Conservation (phyloP, 2,888 invertebrate species). For the Polymixis lichenea region DNA sequence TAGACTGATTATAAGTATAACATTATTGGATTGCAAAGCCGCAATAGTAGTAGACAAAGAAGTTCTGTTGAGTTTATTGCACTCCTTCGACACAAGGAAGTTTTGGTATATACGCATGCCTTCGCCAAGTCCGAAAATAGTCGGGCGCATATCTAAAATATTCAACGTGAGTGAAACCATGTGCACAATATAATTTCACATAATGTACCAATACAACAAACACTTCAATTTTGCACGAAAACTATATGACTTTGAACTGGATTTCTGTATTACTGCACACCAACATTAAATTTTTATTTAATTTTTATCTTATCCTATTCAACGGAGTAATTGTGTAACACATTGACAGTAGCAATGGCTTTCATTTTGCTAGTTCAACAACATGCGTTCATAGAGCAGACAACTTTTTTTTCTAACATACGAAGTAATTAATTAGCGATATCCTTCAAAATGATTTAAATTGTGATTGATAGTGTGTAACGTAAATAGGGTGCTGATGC, state of each 20-base stretch:
- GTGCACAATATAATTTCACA: not conserved
- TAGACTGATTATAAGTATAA: no score
- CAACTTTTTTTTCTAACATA: no score
- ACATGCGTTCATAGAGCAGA: no score
- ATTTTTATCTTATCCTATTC: no score
- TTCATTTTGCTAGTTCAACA: no score
- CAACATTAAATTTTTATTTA: not conserved
- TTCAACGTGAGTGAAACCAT: not conserved
- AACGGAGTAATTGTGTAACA: no score
- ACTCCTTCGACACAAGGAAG: not conserved
- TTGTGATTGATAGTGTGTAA: no score
- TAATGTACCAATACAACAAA: not conserved
- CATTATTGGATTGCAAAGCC: not conserved
- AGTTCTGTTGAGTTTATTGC: not conserved
- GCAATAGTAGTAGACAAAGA: not conserved
- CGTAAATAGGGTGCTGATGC: no score
- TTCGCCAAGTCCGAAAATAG: conserved; percentile 2
- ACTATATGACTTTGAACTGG: not conserved
- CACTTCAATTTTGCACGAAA: not conserved
- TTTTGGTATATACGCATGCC: not conserved
- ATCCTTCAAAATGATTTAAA: no score
- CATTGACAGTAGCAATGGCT: no score
- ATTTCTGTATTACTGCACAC: not conserved
- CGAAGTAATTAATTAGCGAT: no score
- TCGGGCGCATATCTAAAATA: not conserved